Evolutionary conservation across 2,888 invertebrate genomes (phyloP).

Genomic region (Synergus gifuensis): DNA sequence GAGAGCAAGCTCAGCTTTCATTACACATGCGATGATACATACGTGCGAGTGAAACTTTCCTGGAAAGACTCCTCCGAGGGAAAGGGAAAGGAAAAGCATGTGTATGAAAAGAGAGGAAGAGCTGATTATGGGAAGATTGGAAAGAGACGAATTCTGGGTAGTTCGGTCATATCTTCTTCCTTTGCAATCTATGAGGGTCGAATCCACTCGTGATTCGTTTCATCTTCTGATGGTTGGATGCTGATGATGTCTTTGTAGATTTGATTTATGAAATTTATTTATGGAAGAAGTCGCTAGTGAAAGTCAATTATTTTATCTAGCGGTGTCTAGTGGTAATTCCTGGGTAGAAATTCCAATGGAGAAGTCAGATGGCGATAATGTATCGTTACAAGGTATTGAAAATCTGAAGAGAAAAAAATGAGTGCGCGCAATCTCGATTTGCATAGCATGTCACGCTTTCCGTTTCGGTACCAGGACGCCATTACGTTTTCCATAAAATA

Average conservation of each 20-base stretch:
- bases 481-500: slow-evolving; percentile 57
- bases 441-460: slow-evolving; percentile 55
- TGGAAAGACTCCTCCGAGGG: slow-evolving; percentile 57
- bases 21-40: slow-evolving; percentile 66
- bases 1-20: slow-evolving; percentile 64
- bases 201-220: slow-evolving; percentile 47
- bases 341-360: too few relatives aligned
- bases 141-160: slow-evolving; percentile 50
- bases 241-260: not conserved
- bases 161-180: slow-evolving; percentile 48
- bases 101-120: slow-evolving; percentile 54
- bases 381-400: slow-evolving; percentile 31
- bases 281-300: not conserved
- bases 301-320: not conserved
- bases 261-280: slow-evolving; percentile 2
- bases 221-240: slow-evolving; percentile 17
- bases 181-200: slow-evolving; percentile 59
- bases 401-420: slow-evolving; percentile 49
- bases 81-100: slow-evolving; percentile 44
- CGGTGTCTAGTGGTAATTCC: not conserved
- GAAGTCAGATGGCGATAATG: slow-evolving; percentile 1
- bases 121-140: slow-evolving; percentile 50
- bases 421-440: slow-evolving; percentile 56
- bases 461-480: slow-evolving; percentile 56
- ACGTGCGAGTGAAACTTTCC: slow-evolving; percentile 62